These are phyloP conservation scores for Sander vitreus DNA, from an alignment of 2,113 vertebrate species.

Conservation along the genomic window DNA sequence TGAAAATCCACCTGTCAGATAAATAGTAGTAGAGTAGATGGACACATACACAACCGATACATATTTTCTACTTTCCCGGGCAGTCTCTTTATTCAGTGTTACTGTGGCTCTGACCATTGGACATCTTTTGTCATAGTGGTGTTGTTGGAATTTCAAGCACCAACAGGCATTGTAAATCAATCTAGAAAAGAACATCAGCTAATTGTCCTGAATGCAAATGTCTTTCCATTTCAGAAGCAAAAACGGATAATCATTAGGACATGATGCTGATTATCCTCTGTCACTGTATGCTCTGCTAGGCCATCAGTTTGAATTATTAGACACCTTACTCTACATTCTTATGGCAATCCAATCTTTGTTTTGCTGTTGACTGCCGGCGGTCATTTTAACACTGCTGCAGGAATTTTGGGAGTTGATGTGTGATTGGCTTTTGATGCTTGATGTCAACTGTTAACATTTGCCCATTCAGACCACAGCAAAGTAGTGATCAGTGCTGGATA, in stretches of 20 bases:
- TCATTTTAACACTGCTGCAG: not conserved
- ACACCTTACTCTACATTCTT: not conserved
- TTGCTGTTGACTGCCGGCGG: not conserved
- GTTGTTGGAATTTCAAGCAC: not conserved
- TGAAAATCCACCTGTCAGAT: not conserved
- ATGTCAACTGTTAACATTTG: not conserved
- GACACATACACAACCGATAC: not conserved
- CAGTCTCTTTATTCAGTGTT: not conserved
- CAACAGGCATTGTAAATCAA: not conserved
- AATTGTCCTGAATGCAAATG: conserved; percentile 1
- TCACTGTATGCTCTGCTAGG: not conserved
- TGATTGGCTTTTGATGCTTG: not conserved
- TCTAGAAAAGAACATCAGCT: not conserved
- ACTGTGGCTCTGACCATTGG: not conserved
- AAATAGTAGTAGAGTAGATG: too few relatives aligned
- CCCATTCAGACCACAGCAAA: not conserved
- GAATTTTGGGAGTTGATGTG: not conserved
- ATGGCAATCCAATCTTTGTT: not conserved
- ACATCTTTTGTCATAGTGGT: not conserved
- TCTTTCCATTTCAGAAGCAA: not conserved
- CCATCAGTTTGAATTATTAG: conserved; percentile 14
- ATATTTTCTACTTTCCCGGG: not conserved
- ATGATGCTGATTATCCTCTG: conserved; percentile 15
- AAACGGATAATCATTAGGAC: conserved; percentile 25
- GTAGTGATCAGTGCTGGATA: not conserved